A percentile compares a stretch with the other conserved stretches of the same genome.
phyloP scores from a whole-genome alignment of 2,113 vertebrate species.

The Brachionichthys hirsutus region DNA sequence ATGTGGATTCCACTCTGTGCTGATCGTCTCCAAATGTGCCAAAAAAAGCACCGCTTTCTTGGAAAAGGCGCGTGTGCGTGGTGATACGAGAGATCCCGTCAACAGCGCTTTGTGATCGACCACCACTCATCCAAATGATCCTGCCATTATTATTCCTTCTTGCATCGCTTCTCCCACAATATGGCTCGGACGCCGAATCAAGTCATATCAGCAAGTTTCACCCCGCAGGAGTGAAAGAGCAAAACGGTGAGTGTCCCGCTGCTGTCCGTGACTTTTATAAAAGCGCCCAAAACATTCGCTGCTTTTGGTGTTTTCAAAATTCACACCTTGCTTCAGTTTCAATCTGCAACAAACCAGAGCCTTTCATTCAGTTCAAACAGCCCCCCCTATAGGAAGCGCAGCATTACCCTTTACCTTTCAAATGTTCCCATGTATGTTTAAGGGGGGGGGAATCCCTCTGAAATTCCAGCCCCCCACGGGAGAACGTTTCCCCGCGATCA shows the following conservation, averaged over 20 bases:
- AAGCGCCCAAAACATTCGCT: no score
- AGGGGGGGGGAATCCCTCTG: constrained; percentile 70
- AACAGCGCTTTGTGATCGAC: constrained; percentile 66
- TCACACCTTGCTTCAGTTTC: not conserved
- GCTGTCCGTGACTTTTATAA: not conserved
- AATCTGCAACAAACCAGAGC: constrained; percentile 22
- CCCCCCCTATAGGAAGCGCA: constrained; percentile 87
- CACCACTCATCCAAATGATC: constrained; percentile 92
- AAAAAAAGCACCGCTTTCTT: constrained; percentile 83
- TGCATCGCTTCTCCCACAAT: constrained; percentile 86
- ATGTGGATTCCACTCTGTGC: constrained; percentile 88
- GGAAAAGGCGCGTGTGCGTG: constrained; percentile 78
- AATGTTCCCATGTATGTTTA: constrained; percentile 82
- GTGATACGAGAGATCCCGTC: constrained; percentile 80
- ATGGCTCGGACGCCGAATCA: constrained; percentile 86
- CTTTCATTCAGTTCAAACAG: constrained; percentile 80
- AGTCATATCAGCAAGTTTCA: constrained; percentile 88
- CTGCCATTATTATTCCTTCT: constrained; percentile 89
- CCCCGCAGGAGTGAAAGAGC: constrained; percentile 86
- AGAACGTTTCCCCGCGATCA: constrained; percentile 73
- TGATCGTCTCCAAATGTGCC: constrained; percentile 81
- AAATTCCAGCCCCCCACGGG: constrained; percentile 84
- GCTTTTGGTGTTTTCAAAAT: no score
- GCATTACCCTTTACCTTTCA: constrained; percentile 89
- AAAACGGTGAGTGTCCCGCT: constrained; percentile 83